A percentile compares a stretch with the other conserved stretches of the same genome.
These are phyloP conservation scores for Forbesichthys agassizii DNA, from an alignment of 2,113 vertebrate species.

Conservation along the genomic window DNA sequence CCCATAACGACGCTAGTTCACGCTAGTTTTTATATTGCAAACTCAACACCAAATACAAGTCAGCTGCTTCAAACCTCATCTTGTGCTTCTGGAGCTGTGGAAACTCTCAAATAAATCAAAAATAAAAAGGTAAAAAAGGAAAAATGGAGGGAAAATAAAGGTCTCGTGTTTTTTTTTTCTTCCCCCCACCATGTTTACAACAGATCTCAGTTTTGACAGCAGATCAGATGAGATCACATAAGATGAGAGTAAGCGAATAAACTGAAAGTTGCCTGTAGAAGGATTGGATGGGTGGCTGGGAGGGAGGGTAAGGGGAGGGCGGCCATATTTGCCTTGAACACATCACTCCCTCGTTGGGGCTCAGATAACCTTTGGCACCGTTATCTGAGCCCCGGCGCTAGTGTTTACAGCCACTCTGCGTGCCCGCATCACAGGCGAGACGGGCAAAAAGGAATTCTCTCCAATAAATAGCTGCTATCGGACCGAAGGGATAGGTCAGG, in stretches of 20 bases:
- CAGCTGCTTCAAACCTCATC: too few relatives aligned
- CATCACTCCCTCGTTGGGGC: constrained; percentile 39
- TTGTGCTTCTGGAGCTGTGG: too few relatives aligned
- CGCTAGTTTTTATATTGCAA: too few relatives aligned
- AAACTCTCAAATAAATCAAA: too few relatives aligned
- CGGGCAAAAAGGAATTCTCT: constrained; percentile 29
- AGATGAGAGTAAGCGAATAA: constrained; percentile 16
- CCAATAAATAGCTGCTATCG: constrained; percentile 54
- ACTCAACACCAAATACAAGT: too few relatives aligned
- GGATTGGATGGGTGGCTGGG: neutral
- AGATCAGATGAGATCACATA: constrained; percentile 36
- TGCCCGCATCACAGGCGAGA: constrained; percentile 39
- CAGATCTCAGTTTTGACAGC: constrained; percentile 39
- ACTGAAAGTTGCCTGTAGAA: constrained; percentile 13
- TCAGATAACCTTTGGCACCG: constrained; percentile 55
- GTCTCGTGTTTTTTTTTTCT: neutral
- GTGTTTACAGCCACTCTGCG: constrained; percentile 55
- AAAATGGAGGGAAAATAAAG: too few relatives aligned
- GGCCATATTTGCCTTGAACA: constrained; percentile 36
- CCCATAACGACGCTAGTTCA: too few relatives aligned
- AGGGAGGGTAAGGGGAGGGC: neutral
- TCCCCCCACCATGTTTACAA: constrained; percentile 14
- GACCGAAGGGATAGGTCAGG: constrained; percentile 36
- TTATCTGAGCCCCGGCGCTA: constrained; percentile 40
- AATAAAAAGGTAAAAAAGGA: too few relatives aligned